Evolutionary conservation across 2,888 invertebrate species (phyloP).

Genomic region (Julus scanicus): DNA sequence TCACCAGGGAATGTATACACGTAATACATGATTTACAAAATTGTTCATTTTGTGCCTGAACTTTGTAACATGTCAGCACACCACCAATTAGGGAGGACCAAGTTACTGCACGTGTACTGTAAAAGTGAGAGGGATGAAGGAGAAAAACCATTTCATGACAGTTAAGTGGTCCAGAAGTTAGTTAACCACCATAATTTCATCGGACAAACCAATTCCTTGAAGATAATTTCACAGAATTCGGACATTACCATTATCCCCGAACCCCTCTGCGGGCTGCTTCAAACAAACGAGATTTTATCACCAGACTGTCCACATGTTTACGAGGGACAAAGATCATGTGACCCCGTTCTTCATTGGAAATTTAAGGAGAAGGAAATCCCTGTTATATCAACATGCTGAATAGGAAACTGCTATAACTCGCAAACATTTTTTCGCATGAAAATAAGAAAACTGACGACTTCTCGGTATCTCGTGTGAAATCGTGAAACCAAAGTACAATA

Average conservation of each 20-base stretch:
- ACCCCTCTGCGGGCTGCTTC: neutral
- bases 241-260: constrained; percentile 1
- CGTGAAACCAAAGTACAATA: constrained; percentile 8
- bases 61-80: no score
- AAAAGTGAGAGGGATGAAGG: no score
- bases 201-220: constrained; percentile 2
- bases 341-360: neutral
- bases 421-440: constrained; percentile 1
- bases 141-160: neutral
- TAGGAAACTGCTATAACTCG: neutral
- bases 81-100: no score
- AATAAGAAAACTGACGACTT: constrained; percentile 18
- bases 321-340: neutral
- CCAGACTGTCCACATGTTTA: neutral
- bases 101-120: no score
- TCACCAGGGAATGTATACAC: no score
- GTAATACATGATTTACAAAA: no score
- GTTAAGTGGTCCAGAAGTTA: neutral
- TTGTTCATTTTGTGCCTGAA: no score
- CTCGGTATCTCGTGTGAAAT: constrained; percentile 12
- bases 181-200: neutral
- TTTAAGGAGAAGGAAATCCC: neutral
- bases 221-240: neutral
- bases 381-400: neutral
- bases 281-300: constrained; percentile 7